Conservation (phyloP, 2,888 invertebrate genomes). For the Yponomeuta malinellus region DNA sequence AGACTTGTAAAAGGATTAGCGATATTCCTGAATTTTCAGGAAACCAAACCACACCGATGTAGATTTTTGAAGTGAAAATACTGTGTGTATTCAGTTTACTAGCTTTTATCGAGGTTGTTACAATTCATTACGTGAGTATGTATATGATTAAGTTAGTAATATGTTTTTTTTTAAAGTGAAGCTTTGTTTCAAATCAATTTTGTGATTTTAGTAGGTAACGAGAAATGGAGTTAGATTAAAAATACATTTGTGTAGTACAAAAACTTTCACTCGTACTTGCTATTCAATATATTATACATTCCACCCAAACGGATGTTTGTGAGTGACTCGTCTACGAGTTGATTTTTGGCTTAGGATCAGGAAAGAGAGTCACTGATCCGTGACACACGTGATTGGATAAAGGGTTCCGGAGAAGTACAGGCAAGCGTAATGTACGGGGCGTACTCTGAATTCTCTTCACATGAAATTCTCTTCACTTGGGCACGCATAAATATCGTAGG, state of each 20-base stretch:
- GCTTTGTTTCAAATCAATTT: too few relatives aligned
- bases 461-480: too few relatives aligned
- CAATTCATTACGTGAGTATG: neutral
- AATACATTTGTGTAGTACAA: neutral
- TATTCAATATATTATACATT: neutral
- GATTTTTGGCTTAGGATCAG: neutral
- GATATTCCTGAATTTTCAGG: neutral
- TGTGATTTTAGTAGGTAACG: too few relatives aligned
- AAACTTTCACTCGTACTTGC: neutral
- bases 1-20: neutral
- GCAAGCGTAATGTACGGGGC: constrained; percentile 7
- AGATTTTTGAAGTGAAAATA: neutral
- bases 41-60: neutral
- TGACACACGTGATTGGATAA: constrained; percentile 56
- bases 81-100: neutral
- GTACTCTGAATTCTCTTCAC: too few relatives aligned
- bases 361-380: constrained; percentile 41
- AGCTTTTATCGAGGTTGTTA: neutral
- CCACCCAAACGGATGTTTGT: neutral
- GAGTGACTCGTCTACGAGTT: neutral
- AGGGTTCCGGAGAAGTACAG: constrained; percentile 35
- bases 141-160: too few relatives aligned
- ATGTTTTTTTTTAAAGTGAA: too few relatives aligned
- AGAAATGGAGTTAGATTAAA: too few relatives aligned
- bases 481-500: too few relatives aligned